Percentiles rank a stretch among this genome's conserved stretches.
Evolutionary conservation across 2,797 vertebrate species (phyloP).

Genomic region (Cossypha dichroa): DNA sequence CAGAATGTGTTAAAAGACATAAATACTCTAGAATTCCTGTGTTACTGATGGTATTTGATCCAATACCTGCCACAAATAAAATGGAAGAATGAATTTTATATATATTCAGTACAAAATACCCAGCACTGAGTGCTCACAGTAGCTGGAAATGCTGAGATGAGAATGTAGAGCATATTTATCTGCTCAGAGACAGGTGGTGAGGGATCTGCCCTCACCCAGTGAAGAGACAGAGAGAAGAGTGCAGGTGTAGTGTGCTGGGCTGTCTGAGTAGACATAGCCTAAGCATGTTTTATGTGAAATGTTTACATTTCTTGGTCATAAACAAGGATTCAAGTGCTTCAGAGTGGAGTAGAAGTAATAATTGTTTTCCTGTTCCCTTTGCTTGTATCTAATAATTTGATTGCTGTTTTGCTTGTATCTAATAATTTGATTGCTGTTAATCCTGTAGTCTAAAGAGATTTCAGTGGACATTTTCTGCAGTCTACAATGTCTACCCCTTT

Average conservation of each 20-base stretch:
- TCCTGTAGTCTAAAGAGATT: neutral
- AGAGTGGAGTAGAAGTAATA: neutral
- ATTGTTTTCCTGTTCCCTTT: neutral
- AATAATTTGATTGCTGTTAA: neutral
- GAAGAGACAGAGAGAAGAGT: neutral
- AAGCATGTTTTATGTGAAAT: neutral
- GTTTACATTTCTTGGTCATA: neutral
- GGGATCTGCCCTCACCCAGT: neutral
- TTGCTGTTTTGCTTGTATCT: neutral
- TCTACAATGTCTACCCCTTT: neutral
- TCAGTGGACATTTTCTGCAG: neutral
- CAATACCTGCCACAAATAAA: neutral
- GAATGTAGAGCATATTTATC: neutral
- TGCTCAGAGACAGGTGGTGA: neutral
- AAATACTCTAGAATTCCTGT: neutral
- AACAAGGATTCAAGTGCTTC: neutral
- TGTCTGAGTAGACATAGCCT: neutral
- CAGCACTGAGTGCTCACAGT: neutral
- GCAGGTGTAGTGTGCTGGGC: neutral
- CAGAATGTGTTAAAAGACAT: neutral
- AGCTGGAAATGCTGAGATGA: neutral
- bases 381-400: neutral
- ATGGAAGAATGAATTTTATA: neutral
- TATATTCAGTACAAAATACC: neutral
- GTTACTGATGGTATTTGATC: neutral